phyloP scores from a whole-genome alignment of 2,888 invertebrate species.

The Drosophila merina region DNA sequence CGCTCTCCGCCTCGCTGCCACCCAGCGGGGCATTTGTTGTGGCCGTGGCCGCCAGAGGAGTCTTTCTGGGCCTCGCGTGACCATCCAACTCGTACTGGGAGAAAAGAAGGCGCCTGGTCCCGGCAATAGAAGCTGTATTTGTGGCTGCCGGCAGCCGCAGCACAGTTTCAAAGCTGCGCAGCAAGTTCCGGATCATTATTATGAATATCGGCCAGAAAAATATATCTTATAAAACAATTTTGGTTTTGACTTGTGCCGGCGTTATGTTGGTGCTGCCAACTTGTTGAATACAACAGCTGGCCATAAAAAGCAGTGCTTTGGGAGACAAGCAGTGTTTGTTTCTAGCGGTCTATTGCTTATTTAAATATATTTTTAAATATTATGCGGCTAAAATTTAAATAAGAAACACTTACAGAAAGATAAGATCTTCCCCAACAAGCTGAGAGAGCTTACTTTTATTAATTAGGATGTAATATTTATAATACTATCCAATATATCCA shows the following conservation, averaged over 20 bases:
- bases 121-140: not conserved
- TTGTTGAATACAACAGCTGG: constrained; percentile 42
- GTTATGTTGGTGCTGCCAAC: constrained; percentile 30
- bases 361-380: no score
- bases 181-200: constrained; percentile 60
- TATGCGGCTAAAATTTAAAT: no score
- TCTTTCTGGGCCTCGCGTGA: constrained; percentile 11
- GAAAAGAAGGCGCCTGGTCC: constrained; percentile 44
- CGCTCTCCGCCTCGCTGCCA: constrained; percentile 64
- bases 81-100: constrained; percentile 44
- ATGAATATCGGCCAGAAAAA: not conserved
- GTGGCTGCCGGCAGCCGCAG: constrained; percentile 41
- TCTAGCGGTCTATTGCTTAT: no score
- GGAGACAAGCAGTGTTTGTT: no score
- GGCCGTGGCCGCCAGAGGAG: constrained; percentile 20
- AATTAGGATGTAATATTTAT: no score
- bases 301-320: no score
- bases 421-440: no score
- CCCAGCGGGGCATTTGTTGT: constrained; percentile 24
- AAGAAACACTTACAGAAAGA: no score
- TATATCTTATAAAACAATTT: constrained; percentile 40
- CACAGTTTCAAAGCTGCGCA: constrained; percentile 52
- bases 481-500: no score
- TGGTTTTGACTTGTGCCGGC: constrained; percentile 2
- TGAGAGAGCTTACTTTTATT: no score